These are phyloP conservation scores for Pammene aurita DNA, from an alignment of 2,888 invertebrate genomes.

Conservation along the genomic window DNA sequence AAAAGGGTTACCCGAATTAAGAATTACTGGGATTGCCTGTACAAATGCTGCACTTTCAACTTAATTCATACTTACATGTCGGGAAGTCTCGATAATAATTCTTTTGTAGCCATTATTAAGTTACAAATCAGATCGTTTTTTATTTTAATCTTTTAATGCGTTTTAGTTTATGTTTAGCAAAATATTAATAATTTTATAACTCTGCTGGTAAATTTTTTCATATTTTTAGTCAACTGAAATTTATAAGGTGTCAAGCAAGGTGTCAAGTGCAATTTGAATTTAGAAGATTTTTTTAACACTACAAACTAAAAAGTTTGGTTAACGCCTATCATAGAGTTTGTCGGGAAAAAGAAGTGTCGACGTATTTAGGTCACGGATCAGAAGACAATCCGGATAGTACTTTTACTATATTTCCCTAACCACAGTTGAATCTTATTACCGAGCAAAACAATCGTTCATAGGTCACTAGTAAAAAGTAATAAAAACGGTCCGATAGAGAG, in stretches of 20 bases:
- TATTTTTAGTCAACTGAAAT: background rate
- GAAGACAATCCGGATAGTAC: no score
- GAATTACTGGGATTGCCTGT: no score
- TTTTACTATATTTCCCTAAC: no score
- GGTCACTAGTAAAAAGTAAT: no score
- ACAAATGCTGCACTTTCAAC: background rate
- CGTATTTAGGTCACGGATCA: no score
- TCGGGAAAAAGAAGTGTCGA: no score
- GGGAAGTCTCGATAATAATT: slow-evolving; percentile 54
- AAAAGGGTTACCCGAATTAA: no score
- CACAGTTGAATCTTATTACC: no score
- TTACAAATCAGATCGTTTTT: background rate
- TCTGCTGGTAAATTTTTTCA: background rate
- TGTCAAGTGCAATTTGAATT: background rate
- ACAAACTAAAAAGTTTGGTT: background rate
- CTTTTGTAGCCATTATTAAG: slow-evolving; percentile 53
- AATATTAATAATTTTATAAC: background rate
- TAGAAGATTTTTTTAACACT: no score
- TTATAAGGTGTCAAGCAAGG: background rate
- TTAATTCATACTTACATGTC: slow-evolving; percentile 56
- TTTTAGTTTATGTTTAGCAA: background rate
- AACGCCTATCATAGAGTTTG: no score
- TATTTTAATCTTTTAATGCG: background rate
- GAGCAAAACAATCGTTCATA: no score
- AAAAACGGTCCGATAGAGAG: no score